A percentile compares a stretch with the other conserved stretches of the same genome.
phyloP scores from a whole-genome alignment of 2,113 vertebrate genomes.

The Hemicordylus capensis region DNA sequence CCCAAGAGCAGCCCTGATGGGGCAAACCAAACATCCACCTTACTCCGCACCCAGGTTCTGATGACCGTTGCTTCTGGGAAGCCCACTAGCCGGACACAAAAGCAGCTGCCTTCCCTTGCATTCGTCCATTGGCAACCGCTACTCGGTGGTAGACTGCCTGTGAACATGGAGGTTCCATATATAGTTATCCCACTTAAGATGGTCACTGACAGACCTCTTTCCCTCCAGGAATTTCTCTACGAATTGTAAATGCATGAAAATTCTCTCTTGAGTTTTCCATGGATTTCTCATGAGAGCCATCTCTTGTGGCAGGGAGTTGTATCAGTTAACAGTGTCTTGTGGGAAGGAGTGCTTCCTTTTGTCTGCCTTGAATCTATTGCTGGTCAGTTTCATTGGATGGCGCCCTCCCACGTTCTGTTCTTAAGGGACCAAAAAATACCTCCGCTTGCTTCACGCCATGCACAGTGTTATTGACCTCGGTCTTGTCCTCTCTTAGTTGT shows the following conservation, averaged over 20 bases:
- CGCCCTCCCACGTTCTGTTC: neutral
- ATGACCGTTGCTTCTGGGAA: too few relatives aligned
- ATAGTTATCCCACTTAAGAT: neutral
- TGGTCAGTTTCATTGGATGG: neutral
- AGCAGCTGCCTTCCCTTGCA: neutral
- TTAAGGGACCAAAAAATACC: too few relatives aligned
- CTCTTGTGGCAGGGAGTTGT: neutral
- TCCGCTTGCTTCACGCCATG: neutral
- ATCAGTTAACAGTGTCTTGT: neutral
- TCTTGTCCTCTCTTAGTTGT: neutral
- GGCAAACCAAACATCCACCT: too few relatives aligned
- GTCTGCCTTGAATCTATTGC: neutral
- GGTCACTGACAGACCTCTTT: neutral
- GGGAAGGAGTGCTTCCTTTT: neutral
- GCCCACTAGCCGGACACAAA: too few relatives aligned
- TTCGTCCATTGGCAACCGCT: too few relatives aligned
- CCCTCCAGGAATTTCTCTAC: neutral
- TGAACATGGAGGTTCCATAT: neutral
- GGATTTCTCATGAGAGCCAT: too few relatives aligned
- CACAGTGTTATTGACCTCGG: neutral
- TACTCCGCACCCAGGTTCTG: too few relatives aligned
- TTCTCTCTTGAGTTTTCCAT: too few relatives aligned
- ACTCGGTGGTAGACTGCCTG: neutral
- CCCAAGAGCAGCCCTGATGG: too few relatives aligned
- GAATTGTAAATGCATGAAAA: too few relatives aligned